Evolutionary conservation across 2,888 invertebrate species (phyloP).

Genomic region (Thymelicus acteon): DNA sequence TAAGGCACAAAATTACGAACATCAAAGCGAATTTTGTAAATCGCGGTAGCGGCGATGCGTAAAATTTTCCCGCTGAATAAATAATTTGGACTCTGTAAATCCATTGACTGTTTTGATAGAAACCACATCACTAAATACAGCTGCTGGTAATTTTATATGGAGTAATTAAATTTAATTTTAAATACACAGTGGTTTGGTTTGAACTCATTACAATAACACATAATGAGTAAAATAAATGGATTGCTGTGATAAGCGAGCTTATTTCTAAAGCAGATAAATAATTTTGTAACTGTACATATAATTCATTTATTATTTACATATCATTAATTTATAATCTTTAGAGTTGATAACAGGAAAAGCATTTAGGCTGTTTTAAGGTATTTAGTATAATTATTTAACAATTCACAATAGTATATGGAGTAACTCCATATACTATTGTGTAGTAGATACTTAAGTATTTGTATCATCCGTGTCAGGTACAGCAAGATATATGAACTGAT

Average conservation of each 20-base stretch:
- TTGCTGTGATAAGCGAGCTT: background rate
- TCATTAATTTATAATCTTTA: no score
- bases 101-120: conserved; percentile 35
- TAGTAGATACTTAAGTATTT: no score
- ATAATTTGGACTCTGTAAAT: conserved; percentile 27
- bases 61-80: conserved; percentile 33
- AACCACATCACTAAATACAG: conserved; percentile 48
- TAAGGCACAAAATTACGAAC: background rate
- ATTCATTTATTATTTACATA: no score
- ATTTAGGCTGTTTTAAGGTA: no score
- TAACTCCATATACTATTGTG: no score
- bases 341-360: no score
- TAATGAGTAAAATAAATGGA: conserved; percentile 3
- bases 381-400: no score
- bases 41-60: conserved; percentile 10
- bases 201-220: conserved; percentile 26
- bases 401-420: no score
- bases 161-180: conserved; percentile 63
- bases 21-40: conserved; percentile 28
- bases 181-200: conserved; percentile 49
- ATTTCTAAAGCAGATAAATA: background rate
- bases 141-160: conserved; percentile 52
- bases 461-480: no score
- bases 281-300: no score
- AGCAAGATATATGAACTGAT: background rate